These are phyloP conservation scores for Zonitis immaculata DNA, from an alignment of 2,888 invertebrate genomes.

Conservation along the genomic window DNA sequence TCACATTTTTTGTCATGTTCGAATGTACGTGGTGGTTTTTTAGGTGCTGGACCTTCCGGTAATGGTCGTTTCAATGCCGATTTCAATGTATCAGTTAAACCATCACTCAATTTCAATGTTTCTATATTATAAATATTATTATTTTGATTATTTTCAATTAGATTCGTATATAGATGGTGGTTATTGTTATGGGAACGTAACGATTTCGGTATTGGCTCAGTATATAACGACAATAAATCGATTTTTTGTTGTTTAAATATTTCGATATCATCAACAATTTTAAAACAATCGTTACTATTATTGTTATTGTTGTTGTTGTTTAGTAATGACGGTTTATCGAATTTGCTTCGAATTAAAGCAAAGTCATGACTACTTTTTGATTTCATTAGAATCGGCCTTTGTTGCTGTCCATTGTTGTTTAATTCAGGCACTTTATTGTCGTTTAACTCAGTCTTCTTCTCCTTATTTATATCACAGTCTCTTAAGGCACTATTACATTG, in stretches of 20 bases:
- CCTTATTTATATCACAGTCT: constrained; percentile 33
- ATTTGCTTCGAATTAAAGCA: constrained; percentile 36
- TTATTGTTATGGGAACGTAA: constrained; percentile 29
- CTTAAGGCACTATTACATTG: constrained; percentile 35
- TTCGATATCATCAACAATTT: constrained; percentile 15
- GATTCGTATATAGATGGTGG: background rate
- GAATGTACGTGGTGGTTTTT: constrained; percentile 69
- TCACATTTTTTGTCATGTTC: constrained; percentile 36
- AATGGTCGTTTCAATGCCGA: constrained; percentile 63
- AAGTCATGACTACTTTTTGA: constrained; percentile 39
- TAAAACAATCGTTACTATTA: constrained; percentile 10
- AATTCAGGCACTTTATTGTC: constrained; percentile 2
- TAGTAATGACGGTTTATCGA: constrained; percentile 22
- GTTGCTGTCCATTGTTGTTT: constrained; percentile 11
- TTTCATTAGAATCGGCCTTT: constrained; percentile 30
- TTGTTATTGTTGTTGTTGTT: constrained; percentile 9
- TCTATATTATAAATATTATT: constrained; percentile 21
- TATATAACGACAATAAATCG: constrained; percentile 36
- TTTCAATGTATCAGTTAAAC: constrained; percentile 57
- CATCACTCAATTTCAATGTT: too few relatives aligned
- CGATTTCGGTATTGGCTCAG: constrained; percentile 43
- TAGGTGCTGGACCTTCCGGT: constrained; percentile 67
- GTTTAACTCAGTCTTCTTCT: constrained; percentile 4
- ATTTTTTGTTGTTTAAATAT: constrained; percentile 27
- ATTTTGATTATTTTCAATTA: constrained; percentile 2